Evolutionary conservation across 2,888 invertebrate genomes (phyloP).

Genomic region (Hecatera dysodea): DNA sequence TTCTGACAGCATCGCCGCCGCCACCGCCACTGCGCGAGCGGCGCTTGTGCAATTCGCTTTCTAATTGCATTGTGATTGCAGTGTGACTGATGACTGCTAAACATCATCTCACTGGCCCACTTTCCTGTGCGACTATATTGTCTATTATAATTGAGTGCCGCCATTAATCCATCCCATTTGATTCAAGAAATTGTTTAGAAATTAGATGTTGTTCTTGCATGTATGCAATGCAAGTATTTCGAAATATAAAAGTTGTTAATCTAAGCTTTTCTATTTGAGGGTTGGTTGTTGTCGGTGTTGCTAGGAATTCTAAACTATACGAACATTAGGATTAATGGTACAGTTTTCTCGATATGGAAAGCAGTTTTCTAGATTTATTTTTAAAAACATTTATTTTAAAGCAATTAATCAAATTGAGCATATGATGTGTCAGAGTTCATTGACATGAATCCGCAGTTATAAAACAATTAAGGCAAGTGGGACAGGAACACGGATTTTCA

Average conservation of each 20-base stretch:
- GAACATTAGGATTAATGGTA: too few relatives aligned
- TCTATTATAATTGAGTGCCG: conserved; percentile 64
- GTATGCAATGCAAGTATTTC: conserved; percentile 34
- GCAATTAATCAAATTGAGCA: conserved; percentile 41
- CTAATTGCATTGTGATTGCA: conserved; percentile 90
- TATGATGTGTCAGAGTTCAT: conserved; percentile 68
- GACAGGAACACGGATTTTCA: conserved; percentile 71
- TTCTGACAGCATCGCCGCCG: conserved; percentile 79
- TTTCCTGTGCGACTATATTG: conserved; percentile 77
- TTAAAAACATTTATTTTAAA: not conserved
- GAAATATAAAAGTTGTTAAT: conserved; percentile 7
- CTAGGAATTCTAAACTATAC: not conserved
- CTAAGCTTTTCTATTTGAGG: not conserved
- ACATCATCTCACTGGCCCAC: conserved; percentile 83
- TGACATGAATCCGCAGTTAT: conserved; percentile 71
- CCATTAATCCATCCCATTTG: conserved; percentile 61
- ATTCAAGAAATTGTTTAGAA: conserved; percentile 61
- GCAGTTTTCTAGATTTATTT: too few relatives aligned
- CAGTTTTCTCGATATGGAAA: too few relatives aligned
- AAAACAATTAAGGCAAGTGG: conserved; percentile 77
- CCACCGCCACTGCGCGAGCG: conserved; percentile 72
- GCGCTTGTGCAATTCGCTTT: conserved; percentile 89
- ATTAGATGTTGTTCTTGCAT: conserved; percentile 43
- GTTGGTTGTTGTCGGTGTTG: not conserved
- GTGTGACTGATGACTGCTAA: conserved; percentile 81